Base-by-base conservation (phyloP, 1,140 invertebrate genomes). In the Drosophila rufa region DNA sequence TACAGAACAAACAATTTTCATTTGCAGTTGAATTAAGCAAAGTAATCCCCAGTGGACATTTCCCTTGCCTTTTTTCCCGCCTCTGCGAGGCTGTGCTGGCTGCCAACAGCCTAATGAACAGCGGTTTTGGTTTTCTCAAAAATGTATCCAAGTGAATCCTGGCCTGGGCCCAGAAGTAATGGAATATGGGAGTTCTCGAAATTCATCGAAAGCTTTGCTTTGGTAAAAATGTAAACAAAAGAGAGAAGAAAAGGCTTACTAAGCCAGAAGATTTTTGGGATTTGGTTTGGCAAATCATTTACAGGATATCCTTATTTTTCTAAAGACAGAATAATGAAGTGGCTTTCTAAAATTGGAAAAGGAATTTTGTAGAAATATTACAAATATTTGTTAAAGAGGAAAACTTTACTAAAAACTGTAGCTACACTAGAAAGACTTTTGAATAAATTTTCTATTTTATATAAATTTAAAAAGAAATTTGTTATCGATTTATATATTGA, bases 11-110 rank as follows among this genome's bases (percentile, higher is more conserved):
- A 89, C 84, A 90, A 82, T 89, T 89, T 89, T 89, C 84, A 89
- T 89, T 89, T 89, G 84, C 84, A 89, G 80, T 89, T 89, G 85
- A 89, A 90, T 89, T 89, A 89, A 84, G 85, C 84, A 89, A 89
- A 89, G 84, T 89, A 89, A 89, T 89, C 84, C 84, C 84, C 60
- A 50, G 84, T 84, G 84, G 82, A 89, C 61, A 80, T 67, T 80
- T 62, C 36, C 36, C 70, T 45, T 46, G 11, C 25, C 57, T 43
- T 56, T 58, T 47, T 38, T 47, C 38, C 11, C 15, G 42, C 53
- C 43, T 17, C 17, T 27, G 22, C 9, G 22, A 25, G 38, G 38
- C 8, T 43, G 38, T 40, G 19, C 19, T 43, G 47, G 19, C 27
- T 43, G 47, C 22, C 67, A 59, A 42, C 45, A 51, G 55, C 43